Evolutionary conservation across 2,888 invertebrate genomes (phyloP), one percentile per base, ranked within the genome.

Genomic region (Scaptomyza reducta): DNA sequence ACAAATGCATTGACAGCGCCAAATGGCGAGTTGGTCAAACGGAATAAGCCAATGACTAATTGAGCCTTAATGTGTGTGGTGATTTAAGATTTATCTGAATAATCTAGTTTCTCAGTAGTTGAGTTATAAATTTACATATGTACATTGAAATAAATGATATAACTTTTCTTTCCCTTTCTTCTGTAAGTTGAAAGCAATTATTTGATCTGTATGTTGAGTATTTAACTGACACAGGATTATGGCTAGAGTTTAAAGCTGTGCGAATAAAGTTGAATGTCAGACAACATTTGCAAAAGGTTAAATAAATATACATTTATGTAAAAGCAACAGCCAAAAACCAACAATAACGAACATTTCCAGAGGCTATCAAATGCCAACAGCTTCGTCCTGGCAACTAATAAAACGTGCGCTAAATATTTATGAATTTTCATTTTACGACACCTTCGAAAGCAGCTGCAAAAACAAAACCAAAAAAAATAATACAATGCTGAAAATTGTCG

Each of bases 351-450:
- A 49, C 35, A 60, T 54, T 60, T 62, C 66, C 58, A 64, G 53
- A 56, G 67, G 83, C 68, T 47, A 25, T 57, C 54, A 71, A 64
- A 46, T 57, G 68, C 68, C 59, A 65, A 55, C 45, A 72, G 68
- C 66, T 49, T 54, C 54, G 53, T 50, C 46, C 68, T 57, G 71
- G 44, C 66, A 74, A 65, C 76, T 84, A 79, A 82, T 81, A 81
- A 82, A 82, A 82, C 82, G 84, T 81, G 82, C 71, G 73, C 81
- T 79, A 84, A 81, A 82, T 82, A 82, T 82, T 82, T 84, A 82
- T 82, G 82, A 79, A 82, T 76, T 76, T 84, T 79, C 78, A 78
- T 77, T 82, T 82, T 78, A 82, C 74, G 82, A 84, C 82, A 82
- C 84, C 82, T 79, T 75, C 45, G 84, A 60, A 69, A 66, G 77